A percentile compares a stretch with the other conserved stretches of the same genome.
phyloP scores from a whole-genome alignment of 2,797 vertebrate species.

The Gadopsis marmoratus region DNA sequence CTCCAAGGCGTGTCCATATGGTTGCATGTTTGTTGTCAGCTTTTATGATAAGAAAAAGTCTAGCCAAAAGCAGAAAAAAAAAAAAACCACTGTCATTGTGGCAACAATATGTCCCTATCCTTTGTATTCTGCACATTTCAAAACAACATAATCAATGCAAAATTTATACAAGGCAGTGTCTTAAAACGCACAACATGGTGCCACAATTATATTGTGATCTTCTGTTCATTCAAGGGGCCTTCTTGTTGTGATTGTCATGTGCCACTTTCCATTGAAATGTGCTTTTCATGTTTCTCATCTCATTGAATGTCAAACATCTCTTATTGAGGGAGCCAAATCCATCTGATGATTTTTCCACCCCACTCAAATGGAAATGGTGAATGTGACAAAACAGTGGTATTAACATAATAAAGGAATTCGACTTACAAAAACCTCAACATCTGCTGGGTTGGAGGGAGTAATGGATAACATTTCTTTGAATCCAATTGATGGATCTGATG shows the following conservation, averaged over 20 bases:
- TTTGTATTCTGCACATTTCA: conserved; percentile 65
- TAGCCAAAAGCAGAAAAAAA: conserved; percentile 31
- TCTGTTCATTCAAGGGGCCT: conserved; percentile 69
- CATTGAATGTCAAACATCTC: conserved; percentile 84
- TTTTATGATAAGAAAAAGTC: conserved; percentile 52
- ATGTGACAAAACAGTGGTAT: conserved; percentile 82
- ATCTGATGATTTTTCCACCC: conserved; percentile 83
- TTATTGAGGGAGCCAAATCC: conserved; percentile 81
- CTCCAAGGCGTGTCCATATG: conserved; percentile 59
- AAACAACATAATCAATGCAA: conserved; percentile 73
- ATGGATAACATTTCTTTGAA: conserved; percentile 86
- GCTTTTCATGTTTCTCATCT: conserved; percentile 79
- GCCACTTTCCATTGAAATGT: conserved; percentile 81
- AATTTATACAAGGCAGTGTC: conserved; percentile 71
- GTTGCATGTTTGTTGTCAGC: conserved; percentile 42
- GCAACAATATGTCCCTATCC: conserved; percentile 39
- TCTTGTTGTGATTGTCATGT: conserved; percentile 84
- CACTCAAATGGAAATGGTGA: conserved; percentile 84
- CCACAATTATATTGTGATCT: conserved; percentile 77
- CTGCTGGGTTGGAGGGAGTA: conserved; percentile 82
- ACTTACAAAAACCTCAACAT: conserved; percentile 85
- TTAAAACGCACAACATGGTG: conserved; percentile 72
- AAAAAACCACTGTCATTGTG: conserved; percentile 23
- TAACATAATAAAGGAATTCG: conserved; percentile 86
- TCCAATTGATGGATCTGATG: conserved; percentile 85